phyloP scores from a whole-genome alignment of 2,888 invertebrate species.

The Trichogramma evanescens region DNA sequence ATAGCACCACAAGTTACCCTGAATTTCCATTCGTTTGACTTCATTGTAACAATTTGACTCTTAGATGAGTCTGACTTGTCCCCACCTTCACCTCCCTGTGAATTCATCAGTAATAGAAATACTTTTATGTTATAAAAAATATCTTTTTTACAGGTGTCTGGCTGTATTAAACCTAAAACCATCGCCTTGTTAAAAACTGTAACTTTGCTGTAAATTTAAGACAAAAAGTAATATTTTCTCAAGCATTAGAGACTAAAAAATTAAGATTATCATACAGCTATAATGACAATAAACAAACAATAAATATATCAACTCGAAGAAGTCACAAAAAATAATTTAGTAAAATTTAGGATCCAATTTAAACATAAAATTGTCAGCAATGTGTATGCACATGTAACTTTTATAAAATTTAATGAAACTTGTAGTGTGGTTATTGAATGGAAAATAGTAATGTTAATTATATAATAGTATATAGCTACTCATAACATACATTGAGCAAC shows the following conservation, averaged over 20 bases:
- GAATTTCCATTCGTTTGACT: constrained; percentile 62
- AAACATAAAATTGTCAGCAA: neutral
- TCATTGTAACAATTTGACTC: constrained; percentile 51
- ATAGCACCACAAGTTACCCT: constrained; percentile 53
- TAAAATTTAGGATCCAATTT: neutral
- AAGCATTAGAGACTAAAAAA: constrained; percentile 19
- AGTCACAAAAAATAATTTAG: neutral
- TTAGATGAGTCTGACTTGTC: constrained; percentile 50
- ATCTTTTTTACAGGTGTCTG: neutral
- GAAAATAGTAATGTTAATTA: constrained; percentile 11
- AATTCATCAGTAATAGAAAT: constrained; percentile 36
- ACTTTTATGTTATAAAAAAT: neutral
- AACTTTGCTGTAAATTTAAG: constrained; percentile 9
- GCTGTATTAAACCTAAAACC: constrained; percentile 4
- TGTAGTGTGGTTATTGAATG: constrained; percentile 3
- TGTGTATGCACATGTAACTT: constrained; percentile 3
- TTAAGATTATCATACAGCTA: constrained; percentile 14
- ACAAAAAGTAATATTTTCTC: constrained; percentile 8
- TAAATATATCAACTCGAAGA: constrained; percentile 7
- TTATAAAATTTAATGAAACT: constrained; percentile 5
- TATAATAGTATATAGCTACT: constrained; percentile 11
- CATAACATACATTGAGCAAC: constrained; percentile 18
- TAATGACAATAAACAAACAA: too few relatives aligned
- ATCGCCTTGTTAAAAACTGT: neutral
- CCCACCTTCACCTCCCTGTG: constrained; percentile 50